Conservation (phyloP, 2,797 vertebrate genomes). For the Anniella stebbinsi region DNA sequence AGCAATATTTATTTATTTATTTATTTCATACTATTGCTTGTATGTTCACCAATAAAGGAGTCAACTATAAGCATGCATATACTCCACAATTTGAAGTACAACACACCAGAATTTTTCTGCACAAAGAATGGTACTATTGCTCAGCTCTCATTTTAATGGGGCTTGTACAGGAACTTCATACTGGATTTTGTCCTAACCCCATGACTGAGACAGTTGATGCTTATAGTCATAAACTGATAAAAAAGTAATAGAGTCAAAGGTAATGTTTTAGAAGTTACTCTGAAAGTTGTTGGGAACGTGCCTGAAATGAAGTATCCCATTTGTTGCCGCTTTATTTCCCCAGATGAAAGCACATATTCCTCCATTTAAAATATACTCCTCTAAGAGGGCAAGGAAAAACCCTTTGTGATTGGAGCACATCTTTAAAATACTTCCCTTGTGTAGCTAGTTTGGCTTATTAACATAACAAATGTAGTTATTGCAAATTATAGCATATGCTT, state of each 20-base stretch:
- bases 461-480: neutral
- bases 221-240: neutral
- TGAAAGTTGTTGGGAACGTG: neutral
- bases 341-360: neutral
- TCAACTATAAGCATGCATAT: neutral
- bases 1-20: too few species aligned
- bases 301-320: neutral
- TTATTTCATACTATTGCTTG: neutral
- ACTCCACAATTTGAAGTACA: neutral
- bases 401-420: neutral
- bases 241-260: neutral
- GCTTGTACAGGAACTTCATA: too few species aligned
- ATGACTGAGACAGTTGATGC: neutral
- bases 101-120: neutral
- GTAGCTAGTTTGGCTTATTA: neutral
- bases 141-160: neutral
- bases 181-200: neutral
- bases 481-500: neutral
- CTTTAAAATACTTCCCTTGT: too few species aligned
- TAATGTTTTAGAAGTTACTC: neutral
- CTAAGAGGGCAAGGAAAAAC: neutral
- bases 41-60: neutral
- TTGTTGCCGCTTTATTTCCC: neutral
- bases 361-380: neutral
- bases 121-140: neutral